Conservation (phyloP, 1,140 invertebrate species). For the Camponotus pennsylvanicus region DNA sequence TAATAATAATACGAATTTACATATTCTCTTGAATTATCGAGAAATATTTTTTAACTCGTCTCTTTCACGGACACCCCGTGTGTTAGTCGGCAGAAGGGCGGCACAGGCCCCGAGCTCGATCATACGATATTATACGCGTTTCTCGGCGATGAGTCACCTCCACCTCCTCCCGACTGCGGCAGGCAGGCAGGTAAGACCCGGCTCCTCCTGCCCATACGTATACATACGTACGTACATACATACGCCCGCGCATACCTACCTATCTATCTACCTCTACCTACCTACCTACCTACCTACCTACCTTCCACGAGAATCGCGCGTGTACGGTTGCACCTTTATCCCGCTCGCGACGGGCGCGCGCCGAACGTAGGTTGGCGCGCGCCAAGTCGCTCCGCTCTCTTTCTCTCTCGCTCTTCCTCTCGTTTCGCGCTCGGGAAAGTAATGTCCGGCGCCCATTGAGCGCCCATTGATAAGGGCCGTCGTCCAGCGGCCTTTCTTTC, state of each 20-base stretch:
- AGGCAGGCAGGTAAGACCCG: slow-evolving; percentile 39
- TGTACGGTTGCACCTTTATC: slow-evolving; percentile 65
- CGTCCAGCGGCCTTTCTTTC: slow-evolving; percentile 52
- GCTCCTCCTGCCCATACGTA: slow-evolving; percentile 7
- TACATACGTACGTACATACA: slow-evolving; percentile 12
- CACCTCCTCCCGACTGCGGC: slow-evolving; percentile 34
- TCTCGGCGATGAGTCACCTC: slow-evolving; percentile 68
- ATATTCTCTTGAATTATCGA: neutral
- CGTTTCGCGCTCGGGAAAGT: slow-evolving; percentile 66
- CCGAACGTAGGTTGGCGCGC: slow-evolving; percentile 66
- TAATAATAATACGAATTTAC: neutral
- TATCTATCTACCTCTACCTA: slow-evolving; percentile 26
- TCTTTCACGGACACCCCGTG: slow-evolving; percentile 29
- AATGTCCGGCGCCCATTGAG: slow-evolving; percentile 77
- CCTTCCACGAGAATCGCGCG: slow-evolving; percentile 52
- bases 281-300: slow-evolving; percentile 34
- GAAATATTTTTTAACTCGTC: neutral
- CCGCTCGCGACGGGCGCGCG: slow-evolving; percentile 61
- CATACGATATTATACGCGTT: slow-evolving; percentile 62
- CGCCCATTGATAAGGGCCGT: slow-evolving; percentile 71
- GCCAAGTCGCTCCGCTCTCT: slow-evolving; percentile 42
- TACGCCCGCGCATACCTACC: slow-evolving; percentile 36
- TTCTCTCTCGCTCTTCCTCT: slow-evolving; percentile 25
- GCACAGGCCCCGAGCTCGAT: slow-evolving; percentile 17
- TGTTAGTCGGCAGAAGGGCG: slow-evolving; percentile 8